phyloP scores from a whole-genome alignment of 30 jellyfish, hydroid and myxozoan species.

The Cassiopea xamachana region DNA sequence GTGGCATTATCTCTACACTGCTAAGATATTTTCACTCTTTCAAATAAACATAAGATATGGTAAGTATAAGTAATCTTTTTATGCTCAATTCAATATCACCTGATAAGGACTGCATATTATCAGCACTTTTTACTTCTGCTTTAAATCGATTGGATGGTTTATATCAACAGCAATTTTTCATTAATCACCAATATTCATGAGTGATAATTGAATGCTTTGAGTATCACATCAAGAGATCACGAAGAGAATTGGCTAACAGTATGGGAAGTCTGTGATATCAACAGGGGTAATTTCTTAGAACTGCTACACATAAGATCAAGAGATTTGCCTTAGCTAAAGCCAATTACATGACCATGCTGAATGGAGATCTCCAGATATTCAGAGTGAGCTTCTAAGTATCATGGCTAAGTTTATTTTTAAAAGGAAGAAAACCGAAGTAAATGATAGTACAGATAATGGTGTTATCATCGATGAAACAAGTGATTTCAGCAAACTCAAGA shows the following conservation, averaged over 20 bases:
- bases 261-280: constrained; percentile 44
- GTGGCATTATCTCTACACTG: too few species aligned
- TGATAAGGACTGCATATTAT: too few species aligned
- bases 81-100: too few species aligned
- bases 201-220: constrained; percentile 40
- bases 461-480: constrained; percentile 36
- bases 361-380: constrained; percentile 60
- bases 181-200: constrained; percentile 35
- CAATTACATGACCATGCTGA: constrained; percentile 52
- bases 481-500: constrained; percentile 47
- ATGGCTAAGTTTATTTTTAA: constrained; percentile 10
- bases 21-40: too few species aligned
- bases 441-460: background rate
- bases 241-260: constrained; percentile 15
- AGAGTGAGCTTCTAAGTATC: constrained; percentile 50
- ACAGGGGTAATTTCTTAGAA: constrained; percentile 63
- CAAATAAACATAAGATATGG: too few species aligned
- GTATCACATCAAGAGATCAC: constrained; percentile 42
- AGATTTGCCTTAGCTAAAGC: constrained; percentile 57
- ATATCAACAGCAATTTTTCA: background rate
- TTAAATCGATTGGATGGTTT: constrained; percentile 35
- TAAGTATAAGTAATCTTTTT: too few species aligned
- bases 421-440: constrained; percentile 31
- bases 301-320: constrained; percentile 39
- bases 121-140: background rate